Evolutionary conservation across 1,140 invertebrate species (phyloP).

Genomic region (Steinernema feltiae): DNA sequence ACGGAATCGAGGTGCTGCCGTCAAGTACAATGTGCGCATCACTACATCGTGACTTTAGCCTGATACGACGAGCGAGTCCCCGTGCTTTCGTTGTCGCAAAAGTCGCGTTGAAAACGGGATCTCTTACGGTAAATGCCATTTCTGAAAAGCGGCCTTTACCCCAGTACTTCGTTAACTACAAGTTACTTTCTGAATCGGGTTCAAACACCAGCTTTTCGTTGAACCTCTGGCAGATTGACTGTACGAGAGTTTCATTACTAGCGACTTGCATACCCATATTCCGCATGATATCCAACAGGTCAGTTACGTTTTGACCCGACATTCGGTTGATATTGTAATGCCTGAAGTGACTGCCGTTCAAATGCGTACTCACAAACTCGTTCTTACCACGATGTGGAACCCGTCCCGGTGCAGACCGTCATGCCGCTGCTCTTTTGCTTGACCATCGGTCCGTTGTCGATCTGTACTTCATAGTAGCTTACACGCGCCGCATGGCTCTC

Average conservation of each 20-base stretch:
- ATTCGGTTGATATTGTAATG: slow-evolving; percentile 84
- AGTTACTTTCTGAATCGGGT: slow-evolving; percentile 37
- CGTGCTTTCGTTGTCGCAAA: slow-evolving; percentile 57
- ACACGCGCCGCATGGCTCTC: slow-evolving; percentile 87
- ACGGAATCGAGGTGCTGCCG: slow-evolving; percentile 83
- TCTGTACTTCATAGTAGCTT: slow-evolving; percentile 75
- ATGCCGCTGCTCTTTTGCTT: slow-evolving; percentile 92
- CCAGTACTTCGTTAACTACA: not conserved
- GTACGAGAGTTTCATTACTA: slow-evolving; percentile 78
- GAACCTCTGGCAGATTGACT: slow-evolving; percentile 60
- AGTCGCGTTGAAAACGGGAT: slow-evolving; percentile 69
- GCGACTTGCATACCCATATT: slow-evolving; percentile 56
- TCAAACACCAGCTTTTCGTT: slow-evolving; percentile 52
- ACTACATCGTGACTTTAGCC: slow-evolving; percentile 79
- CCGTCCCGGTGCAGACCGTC: slow-evolving; percentile 90
- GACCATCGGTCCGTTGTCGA: slow-evolving; percentile 68
- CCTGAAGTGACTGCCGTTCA: slow-evolving; percentile 15
- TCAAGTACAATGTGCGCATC: slow-evolving; percentile 93
- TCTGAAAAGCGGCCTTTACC: slow-evolving; percentile 45
- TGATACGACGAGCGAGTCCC: slow-evolving; percentile 64
- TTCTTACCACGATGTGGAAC: slow-evolving; percentile 89
- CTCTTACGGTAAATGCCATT: slow-evolving; percentile 83
- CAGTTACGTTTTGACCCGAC: slow-evolving; percentile 70
- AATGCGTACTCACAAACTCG: slow-evolving; percentile 21
- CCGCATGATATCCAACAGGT: slow-evolving; percentile 66